phyloP scores from a whole-genome alignment of 2,888 invertebrate species.

The Chloroclysta siterata region DNA sequence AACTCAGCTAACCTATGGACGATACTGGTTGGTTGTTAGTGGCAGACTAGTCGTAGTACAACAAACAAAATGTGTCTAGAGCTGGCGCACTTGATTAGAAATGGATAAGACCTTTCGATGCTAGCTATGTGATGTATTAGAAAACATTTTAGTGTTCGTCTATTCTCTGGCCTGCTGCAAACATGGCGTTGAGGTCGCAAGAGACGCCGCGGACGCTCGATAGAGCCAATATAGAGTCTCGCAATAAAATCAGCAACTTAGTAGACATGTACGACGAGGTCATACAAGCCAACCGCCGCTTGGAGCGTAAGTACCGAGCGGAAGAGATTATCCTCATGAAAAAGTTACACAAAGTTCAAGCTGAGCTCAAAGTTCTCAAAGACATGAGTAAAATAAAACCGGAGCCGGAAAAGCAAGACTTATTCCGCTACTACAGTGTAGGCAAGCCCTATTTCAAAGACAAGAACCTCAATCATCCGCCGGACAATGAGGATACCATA shows the following conservation, averaged over 20 bases:
- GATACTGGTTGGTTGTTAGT: no score
- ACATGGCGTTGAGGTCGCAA: background rate
- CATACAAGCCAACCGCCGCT: background rate
- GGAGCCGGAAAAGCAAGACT: background rate
- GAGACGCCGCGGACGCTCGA: background rate
- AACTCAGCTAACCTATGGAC: no score
- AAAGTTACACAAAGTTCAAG: constrained; percentile 4
- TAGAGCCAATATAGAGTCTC: constrained; percentile 13
- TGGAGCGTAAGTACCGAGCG: constrained; percentile 1
- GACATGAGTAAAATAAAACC: background rate
- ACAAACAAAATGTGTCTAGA: no score
- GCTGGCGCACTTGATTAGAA: no score
- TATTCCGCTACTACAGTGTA: constrained; percentile 17
- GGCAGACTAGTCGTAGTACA: no score
- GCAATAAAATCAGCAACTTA: background rate
- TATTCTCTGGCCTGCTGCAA: background rate
- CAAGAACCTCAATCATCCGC: constrained; percentile 73
- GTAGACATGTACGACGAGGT: constrained; percentile 13
- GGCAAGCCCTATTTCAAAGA: constrained; percentile 89
- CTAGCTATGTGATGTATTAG: no score
- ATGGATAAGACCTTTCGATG: no score
- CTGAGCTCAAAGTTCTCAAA: background rate
- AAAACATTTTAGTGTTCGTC: no score
- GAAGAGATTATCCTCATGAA: constrained; percentile 9
- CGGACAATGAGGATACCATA: constrained; percentile 86